A percentile compares a stretch with the other conserved stretches of the same genome.
These are phyloP conservation scores for Campoletis raptor DNA, from an alignment of 2,888 invertebrate species.

Conservation along the genomic window DNA sequence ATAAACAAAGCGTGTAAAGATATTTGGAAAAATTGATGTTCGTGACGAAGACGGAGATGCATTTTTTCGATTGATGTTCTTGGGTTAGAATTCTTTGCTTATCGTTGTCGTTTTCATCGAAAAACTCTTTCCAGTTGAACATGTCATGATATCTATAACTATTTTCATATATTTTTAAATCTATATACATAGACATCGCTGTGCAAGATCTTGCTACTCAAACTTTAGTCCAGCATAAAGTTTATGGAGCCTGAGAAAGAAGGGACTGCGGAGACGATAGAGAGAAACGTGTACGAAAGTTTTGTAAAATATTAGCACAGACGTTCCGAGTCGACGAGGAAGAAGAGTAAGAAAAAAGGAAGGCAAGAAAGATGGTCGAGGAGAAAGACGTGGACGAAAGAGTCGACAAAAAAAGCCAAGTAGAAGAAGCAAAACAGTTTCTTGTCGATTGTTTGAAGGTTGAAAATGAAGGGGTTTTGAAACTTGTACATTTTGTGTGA, in stretches of 20 bases:
- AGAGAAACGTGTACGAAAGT: slow-evolving; percentile 67
- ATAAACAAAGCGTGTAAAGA: not conserved
- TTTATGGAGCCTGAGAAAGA: slow-evolving; percentile 51
- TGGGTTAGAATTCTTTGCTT: slow-evolving; percentile 51
- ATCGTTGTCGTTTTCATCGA: slow-evolving; percentile 15
- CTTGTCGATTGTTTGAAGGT: slow-evolving; percentile 64
- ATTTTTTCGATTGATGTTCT: slow-evolving; percentile 76
- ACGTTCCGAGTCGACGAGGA: slow-evolving; percentile 53
- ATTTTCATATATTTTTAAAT: not conserved
- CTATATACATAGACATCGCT: slow-evolving; percentile 78
- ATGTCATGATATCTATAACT: not conserved
- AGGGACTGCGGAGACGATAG: slow-evolving; percentile 57
- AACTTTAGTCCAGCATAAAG: slow-evolving; percentile 39
- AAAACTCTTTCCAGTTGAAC: slow-evolving; percentile 3
- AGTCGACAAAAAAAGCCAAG: slow-evolving; percentile 33
- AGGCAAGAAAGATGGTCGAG: slow-evolving; percentile 10
- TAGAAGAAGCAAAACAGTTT: slow-evolving; percentile 58
- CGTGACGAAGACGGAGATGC: slow-evolving; percentile 42
- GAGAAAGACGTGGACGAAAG: slow-evolving; percentile 6
- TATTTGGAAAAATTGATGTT: not conserved
- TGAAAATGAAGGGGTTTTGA: slow-evolving; percentile 53
- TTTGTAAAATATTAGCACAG: slow-evolving; percentile 74
- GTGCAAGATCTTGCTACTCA: slow-evolving; percentile 76
- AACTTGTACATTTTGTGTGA: slow-evolving; percentile 27
- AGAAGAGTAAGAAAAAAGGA: slow-evolving; percentile 25